Base-by-base conservation (phyloP, 2,888 invertebrate species). In the Lepidonotus clava region DNA sequence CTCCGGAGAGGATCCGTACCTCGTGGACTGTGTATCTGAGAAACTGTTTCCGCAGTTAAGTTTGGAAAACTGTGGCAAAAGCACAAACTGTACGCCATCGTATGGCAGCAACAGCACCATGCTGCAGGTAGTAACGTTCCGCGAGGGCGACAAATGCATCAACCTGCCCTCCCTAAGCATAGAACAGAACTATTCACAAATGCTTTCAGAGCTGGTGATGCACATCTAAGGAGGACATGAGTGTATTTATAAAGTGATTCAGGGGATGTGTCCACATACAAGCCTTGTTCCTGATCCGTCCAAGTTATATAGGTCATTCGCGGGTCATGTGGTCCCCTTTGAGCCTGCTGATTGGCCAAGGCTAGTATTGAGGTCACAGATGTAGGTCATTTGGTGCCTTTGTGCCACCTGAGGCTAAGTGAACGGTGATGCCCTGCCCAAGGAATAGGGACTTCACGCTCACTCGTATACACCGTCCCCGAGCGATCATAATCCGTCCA, bases 181-280 rank as follows among this genome's bases (percentile, higher is more conserved):
- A n/a, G 95, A 95, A 87, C 94, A 95, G 89, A 95, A 95, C 90
- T 95, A 95, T 90, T 94, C 95, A 38, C 95, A 95, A 90, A 94
- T 95, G 90, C 92, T 95, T 40, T 95, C 95, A 0, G 95, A 95
- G 88, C 91, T 95, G 1, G 95, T 95, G n/a, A 87, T 88, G 84
- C 89, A 89, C 56, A 89, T 89, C n/a, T 89, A 86, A 56, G 56
- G 46, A 46, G 8, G 46, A 11, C 46, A 46, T 18, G 18, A 18
- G 18, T 18, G 46, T 18, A 11, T 18, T 11, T 46, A 46, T 46
- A 46, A 18, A 6, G 8, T 18, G 8, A 11, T 18, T 6, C 8
- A 46, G 8, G n/a, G 4, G 53, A 18, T n/a, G 1, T 4, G 11
- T n/a, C 18, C n/a, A n/a, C n/a, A 18, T 53, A 4, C 1, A 28